These are phyloP conservation scores for Acropora yongei DNA, from an alignment of 64 coral and sea anemone genomes.

Conservation along the genomic window DNA sequence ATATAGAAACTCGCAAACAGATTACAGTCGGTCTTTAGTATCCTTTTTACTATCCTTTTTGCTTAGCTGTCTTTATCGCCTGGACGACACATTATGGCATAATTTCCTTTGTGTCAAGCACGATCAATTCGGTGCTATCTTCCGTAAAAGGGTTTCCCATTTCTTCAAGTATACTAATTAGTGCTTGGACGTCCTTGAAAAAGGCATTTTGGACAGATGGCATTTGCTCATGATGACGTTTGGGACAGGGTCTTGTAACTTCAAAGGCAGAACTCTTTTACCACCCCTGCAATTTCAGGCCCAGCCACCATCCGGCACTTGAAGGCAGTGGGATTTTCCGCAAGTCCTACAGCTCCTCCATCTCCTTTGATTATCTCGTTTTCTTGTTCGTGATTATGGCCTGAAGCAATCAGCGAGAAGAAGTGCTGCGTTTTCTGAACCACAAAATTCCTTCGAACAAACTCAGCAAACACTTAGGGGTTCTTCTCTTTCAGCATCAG, in stretches of 20 bases:
- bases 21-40: background rate
- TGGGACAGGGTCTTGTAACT: too few relatives aligned
- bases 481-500: too few relatives aligned
- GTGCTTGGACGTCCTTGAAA: background rate
- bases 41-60: too few relatives aligned
- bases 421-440: background rate
- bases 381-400: constrained; percentile 6
- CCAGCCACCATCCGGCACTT: background rate
- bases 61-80: background rate
- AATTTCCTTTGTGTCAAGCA: too few relatives aligned
- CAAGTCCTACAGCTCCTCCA: background rate
- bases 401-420: background rate
- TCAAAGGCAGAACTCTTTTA: too few relatives aligned
- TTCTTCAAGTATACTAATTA: background rate
- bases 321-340: background rate
- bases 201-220: too few relatives aligned
- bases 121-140: background rate
- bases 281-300: background rate
- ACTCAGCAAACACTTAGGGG: too few relatives aligned
- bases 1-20: background rate
- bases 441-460: background rate
- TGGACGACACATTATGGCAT: too few relatives aligned
- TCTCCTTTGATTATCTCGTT: constrained; percentile 5
- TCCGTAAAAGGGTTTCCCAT: background rate
- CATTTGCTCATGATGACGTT: too few relatives aligned